phyloP scores from a whole-genome alignment of 2,113 vertebrate species.

The Grantiella picta region DNA sequence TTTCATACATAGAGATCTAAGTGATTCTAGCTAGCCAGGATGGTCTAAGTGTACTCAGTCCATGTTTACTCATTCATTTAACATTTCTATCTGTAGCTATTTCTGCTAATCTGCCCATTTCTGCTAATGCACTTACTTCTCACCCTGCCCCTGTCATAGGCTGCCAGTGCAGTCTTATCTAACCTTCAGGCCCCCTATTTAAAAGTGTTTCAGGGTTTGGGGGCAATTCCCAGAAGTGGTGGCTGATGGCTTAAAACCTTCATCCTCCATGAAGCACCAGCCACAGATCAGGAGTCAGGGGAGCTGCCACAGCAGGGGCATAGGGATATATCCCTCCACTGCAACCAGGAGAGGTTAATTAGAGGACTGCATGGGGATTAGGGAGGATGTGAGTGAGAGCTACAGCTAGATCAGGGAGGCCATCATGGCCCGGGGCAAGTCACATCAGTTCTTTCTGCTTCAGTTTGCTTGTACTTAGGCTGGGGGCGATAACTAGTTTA shows the following conservation, averaged over 20 bases:
- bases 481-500: neutral
- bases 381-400: neutral
- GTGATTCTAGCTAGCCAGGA: neutral
- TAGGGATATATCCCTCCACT: neutral
- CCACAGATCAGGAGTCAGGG: neutral
- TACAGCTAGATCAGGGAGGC: neutral
- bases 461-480: neutral
- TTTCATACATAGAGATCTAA: neutral
- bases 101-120: neutral
- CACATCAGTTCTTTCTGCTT: conserved; percentile 39
- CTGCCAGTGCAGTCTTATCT: neutral
- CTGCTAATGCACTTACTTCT: neutral
- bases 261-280: neutral
- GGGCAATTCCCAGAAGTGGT: neutral
- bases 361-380: neutral
- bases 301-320: neutral
- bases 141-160: neutral
- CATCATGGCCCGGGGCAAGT: neutral
- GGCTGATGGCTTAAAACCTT: neutral
- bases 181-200: neutral
- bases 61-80: neutral
- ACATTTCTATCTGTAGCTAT: neutral
- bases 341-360: neutral
- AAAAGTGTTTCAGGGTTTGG: neutral
- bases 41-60: neutral